These are phyloP conservation scores for Erpornis zantholeuca DNA, from an alignment of 2,113 vertebrate genomes.

Conservation along the genomic window DNA sequence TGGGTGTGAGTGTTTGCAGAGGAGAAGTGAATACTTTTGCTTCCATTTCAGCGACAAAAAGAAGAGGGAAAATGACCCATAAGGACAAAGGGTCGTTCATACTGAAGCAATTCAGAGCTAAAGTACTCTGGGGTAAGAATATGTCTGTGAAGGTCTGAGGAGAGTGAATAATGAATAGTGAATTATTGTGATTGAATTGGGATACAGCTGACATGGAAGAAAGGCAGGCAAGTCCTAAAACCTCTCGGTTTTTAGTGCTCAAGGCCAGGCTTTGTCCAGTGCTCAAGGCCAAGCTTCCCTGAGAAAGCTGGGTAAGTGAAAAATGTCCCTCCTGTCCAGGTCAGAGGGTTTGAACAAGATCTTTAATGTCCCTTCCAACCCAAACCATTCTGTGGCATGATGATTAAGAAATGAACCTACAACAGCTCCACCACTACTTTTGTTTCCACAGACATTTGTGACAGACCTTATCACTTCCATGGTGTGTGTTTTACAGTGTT, in stretches of 20 bases:
- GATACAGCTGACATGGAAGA: not conserved
- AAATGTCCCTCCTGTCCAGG: not conserved
- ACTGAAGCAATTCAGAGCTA: not conserved
- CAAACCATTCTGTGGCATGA: not conserved
- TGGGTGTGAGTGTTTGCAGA: not conserved
- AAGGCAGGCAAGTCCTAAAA: not conserved
- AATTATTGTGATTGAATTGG: not conserved
- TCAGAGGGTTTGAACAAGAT: not conserved
- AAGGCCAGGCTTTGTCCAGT: not conserved
- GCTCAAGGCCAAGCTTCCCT: not conserved
- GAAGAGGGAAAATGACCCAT: not conserved
- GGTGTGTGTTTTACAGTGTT: not conserved
- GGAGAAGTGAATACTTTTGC: not conserved
- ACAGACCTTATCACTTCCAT: too few species aligned
- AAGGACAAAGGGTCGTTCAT: not conserved
- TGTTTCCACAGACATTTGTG: not conserved
- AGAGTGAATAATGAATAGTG: not conserved
- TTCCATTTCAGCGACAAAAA: not conserved
- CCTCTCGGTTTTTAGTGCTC: not conserved
- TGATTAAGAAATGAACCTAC: not conserved
- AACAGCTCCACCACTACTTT: not conserved
- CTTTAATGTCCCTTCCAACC: not conserved
- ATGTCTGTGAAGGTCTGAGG: not conserved
- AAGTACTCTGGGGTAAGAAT: not conserved
- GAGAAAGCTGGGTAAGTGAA: not conserved